These are phyloP conservation scores for Tragelaphus oryx DNA, from an alignment of 2,797 vertebrate genomes.

Conservation along the genomic window DNA sequence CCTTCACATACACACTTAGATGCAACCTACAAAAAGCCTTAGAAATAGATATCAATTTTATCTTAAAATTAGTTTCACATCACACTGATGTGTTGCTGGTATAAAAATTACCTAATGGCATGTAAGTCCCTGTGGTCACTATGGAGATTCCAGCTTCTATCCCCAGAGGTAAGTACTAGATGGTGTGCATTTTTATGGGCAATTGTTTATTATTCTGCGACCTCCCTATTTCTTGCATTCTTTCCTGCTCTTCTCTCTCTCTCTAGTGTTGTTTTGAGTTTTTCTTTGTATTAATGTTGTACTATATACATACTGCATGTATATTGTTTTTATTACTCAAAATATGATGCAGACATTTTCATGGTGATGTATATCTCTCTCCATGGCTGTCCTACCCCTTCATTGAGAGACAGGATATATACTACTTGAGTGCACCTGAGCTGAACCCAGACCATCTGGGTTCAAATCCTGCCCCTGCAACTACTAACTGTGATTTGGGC, in stretches of 20 bases:
- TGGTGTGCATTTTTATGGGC: not conserved
- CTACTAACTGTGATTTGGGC: not conserved
- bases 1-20: not conserved
- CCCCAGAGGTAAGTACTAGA: not conserved
- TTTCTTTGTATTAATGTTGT: not conserved
- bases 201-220: not conserved
- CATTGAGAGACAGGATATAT: not conserved
- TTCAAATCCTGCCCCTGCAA: not conserved
- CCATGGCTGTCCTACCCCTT: not conserved
- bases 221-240: not conserved
- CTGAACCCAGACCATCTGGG: not conserved
- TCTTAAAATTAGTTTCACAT: not conserved
- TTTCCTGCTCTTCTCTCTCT: not conserved
- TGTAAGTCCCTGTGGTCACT: not conserved
- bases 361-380: not conserved
- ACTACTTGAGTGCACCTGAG: not conserved
- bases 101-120: not conserved
- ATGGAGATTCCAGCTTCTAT: too few species aligned
- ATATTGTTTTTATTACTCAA: not conserved
- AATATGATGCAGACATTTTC: not conserved
- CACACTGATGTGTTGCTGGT: not conserved
- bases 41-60: not conserved
- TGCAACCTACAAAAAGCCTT: not conserved
- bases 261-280: not conserved
- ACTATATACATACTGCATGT: not conserved